Percentiles rank a stretch among this genome's conserved stretches.
Conservation (phyloP, 2,113 vertebrate genomes). For the Gallinago undulata region DNA sequence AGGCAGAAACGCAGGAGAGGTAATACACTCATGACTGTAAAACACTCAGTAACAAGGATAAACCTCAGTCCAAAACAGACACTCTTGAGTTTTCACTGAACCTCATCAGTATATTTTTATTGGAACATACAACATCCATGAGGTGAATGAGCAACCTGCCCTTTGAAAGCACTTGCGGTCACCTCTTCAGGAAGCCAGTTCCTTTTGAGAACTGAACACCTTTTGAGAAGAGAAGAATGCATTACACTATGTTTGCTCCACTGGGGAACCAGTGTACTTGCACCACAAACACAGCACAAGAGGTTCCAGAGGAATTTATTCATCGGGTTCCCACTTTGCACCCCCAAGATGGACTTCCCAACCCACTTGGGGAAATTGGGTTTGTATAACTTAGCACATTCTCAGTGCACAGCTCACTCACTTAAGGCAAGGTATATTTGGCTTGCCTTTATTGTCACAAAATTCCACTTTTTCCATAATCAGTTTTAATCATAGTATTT, state of each 20-base stretch:
- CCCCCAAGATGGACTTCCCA: not conserved
- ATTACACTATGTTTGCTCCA: not conserved
- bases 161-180: not conserved
- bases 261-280: not conserved
- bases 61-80: not conserved
- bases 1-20: not conserved
- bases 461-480: not conserved
- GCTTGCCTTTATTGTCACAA: not conserved
- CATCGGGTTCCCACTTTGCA: not conserved
- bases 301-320: not conserved
- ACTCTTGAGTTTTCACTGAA: not conserved
- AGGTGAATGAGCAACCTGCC: not conserved
- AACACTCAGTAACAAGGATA: not conserved
- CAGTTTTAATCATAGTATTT: constrained; percentile 12
- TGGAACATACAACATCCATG: not conserved
- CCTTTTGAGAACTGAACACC: not conserved
- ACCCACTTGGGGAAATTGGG: not conserved
- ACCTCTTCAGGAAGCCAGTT: not conserved
- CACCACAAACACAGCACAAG: not conserved
- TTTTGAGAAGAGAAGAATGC: not conserved
- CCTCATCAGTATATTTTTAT: not conserved
- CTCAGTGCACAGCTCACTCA: not conserved
- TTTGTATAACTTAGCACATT: not conserved
- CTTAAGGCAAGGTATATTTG: not conserved
- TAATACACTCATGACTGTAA: not conserved